Evolutionary conservation across 2,113 vertebrate genomes (phyloP), one percentile per base, ranked within the genome.

Genomic region (Tachysurus vachellii): DNA sequence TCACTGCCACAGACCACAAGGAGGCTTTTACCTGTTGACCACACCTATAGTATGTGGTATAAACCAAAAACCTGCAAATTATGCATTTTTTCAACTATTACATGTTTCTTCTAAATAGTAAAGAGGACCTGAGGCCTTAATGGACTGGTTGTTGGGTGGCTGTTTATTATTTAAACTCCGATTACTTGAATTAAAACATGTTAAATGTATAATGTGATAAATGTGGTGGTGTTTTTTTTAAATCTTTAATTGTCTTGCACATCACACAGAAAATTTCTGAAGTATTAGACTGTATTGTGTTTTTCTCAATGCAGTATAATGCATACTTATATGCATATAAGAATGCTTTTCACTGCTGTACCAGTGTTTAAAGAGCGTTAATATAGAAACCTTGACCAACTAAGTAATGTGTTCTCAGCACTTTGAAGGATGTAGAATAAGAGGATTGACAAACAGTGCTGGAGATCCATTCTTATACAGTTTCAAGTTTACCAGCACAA

Each of bases 1-100:
- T 50, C 47, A 13, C 50, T 77, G 50, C 2, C 73, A 77, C 6
- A 77, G 47, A 53, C 12, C 75, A 77, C 6, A 54, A 77, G 13
- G 44, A 75, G 71, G 71, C 71, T 75, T 50, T 75, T 50, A 75
- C 26, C 71, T 26, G 10, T 75, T 50, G 71, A 26, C 75, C 75
- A 54, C 50, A 56, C 3, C 10, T 12, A 5, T 26, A 47, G 26
- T 54, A 54, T 79, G 47, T 28, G 75, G 75, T 77, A 47, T 54
- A 77, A 54, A 77, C 28, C 28, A 42, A 59, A 80, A 80, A 13
- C 4, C 11, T 56, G 8, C 4, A 54, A 57, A 23, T 6, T 6
- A 36, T 59, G n/a, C 54, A 42, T 56, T 28, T 79, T 17, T 2
- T 56, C n/a, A 13, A 53, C 4, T 76, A 2, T n/a, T 26, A 26